Conservation (phyloP, 37 sponge, comb jelly and placozoan species). For the Corticium candelabrum region DNA sequence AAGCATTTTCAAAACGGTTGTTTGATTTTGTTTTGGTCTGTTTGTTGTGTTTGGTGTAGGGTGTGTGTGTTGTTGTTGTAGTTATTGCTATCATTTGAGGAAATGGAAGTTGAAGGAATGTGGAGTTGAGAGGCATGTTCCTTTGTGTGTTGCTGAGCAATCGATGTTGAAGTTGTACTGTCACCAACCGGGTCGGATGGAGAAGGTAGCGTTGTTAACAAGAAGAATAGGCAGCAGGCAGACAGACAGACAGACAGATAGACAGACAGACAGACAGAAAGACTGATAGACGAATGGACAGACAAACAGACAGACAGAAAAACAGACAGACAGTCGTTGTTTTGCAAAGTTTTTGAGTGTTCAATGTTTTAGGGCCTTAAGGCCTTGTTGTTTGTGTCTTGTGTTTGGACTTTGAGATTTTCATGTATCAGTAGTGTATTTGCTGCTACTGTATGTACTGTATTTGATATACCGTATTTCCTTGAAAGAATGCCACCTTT, state of each 20-base stretch:
- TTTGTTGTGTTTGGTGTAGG: neutral
- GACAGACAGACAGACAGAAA: no score
- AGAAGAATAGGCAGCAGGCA: neutral
- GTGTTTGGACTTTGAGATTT: no score
- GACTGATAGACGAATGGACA: no score
- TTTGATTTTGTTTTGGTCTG: neutral
- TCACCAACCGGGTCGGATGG: neutral
- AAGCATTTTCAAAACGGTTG: neutral
- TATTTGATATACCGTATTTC: no score
- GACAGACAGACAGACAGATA: neutral
- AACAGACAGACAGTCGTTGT: no score
- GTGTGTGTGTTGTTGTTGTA: neutral
- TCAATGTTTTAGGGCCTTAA: no score
- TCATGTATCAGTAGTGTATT: no score
- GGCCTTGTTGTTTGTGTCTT: no score
- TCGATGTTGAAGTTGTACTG: neutral
- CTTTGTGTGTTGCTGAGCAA: neutral
- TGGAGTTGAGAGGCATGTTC: neutral
- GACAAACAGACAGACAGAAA: no score
- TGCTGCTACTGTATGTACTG: no score
- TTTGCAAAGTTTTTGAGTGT: no score
- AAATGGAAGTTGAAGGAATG: neutral
- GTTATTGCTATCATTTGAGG: neutral
- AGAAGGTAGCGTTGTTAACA: neutral
- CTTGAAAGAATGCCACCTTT: no score